Evolutionary conservation across 2,888 invertebrate genomes (phyloP), one percentile per base, ranked within the genome.

Genomic region (Synergus laeviventris): DNA sequence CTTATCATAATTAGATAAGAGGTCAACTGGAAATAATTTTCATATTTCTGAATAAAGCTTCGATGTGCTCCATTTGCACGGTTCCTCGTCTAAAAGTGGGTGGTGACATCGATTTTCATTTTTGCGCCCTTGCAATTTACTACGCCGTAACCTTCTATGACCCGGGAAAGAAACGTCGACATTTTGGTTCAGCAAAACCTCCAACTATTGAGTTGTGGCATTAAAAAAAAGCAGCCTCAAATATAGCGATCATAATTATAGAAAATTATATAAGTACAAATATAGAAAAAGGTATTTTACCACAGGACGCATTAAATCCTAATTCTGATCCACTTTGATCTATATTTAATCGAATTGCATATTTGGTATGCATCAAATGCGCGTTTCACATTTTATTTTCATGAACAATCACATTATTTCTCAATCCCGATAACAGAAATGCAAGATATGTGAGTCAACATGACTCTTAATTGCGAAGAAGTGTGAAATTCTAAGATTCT

Each of bases 81-180:
- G 49, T 31, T 70, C 31, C 49, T 70, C 16, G 16, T 11, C 11
- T 21, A 49, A 66, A 42, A 70, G 45, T 64, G n/a, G 21, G 39
- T 24, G 21, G 64, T 8, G 64, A 64, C 42, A 70, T 70, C 70
- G 70, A 70, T 70, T 70, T 70, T 70, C 49, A 70, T 70, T 70
- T 70, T 31, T 70, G 70, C 49, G 70, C 70, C 70, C 70, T 70
- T 70, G 70, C 49, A 49, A 49, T 49, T 31, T 49, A 70, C 24
- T 70, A 31, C 70, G 70, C 16, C 70, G 70, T 70, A 49, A 70
- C 70, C 49, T 70, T 70, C n/a, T 16, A 70, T 70, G 42, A 59
- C 56, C 21, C 24, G 24, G 21, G 24, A 59, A 56, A 21, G 18
- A 59, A 59, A 59, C 21, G 12, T 24, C 56, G 56, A 59, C 18